Conservation (phyloP, 2,888 invertebrate genomes). For the Acronicta aceris region DNA sequence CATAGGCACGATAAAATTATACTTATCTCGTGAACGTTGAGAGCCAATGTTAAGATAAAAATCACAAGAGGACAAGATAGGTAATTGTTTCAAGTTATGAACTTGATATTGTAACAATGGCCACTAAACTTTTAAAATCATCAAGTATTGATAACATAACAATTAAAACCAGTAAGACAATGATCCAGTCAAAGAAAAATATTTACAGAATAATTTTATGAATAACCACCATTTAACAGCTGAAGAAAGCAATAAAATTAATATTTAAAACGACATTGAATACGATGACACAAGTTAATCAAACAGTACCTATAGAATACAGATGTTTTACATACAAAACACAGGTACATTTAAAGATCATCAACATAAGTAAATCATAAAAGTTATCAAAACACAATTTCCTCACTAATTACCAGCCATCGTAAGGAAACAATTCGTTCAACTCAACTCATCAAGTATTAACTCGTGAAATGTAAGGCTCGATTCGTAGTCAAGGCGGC, state of each 20-base stretch:
- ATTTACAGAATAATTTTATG: background rate
- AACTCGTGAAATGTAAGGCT: conserved; percentile 54
- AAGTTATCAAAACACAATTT: conserved; percentile 40
- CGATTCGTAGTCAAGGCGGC: conserved; percentile 47
- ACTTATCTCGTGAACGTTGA: conserved; percentile 25
- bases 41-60: conserved; percentile 45
- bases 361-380: conserved; percentile 21
- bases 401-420: conserved; percentile 46
- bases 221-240: conserved; percentile 1
- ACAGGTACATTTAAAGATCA: conserved; percentile 7
- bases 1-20: conserved; percentile 27
- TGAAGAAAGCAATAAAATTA: conserved; percentile 3
- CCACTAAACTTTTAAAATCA: conserved; percentile 5
- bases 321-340: conserved; percentile 1
- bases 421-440: conserved; percentile 58
- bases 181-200: conserved; percentile 6
- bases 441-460: conserved; percentile 62
- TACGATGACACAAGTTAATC: conserved; percentile 8
- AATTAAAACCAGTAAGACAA: conserved; percentile 6
- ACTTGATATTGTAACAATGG: conserved; percentile 30
- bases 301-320: conserved; percentile 16
- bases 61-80: conserved; percentile 12
- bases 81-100: conserved; percentile 21
- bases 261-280: conserved; percentile 5
- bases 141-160: conserved; percentile 6